Conservation (phyloP, 2,888 invertebrate genomes). For the Sisyra terminalis region DNA sequence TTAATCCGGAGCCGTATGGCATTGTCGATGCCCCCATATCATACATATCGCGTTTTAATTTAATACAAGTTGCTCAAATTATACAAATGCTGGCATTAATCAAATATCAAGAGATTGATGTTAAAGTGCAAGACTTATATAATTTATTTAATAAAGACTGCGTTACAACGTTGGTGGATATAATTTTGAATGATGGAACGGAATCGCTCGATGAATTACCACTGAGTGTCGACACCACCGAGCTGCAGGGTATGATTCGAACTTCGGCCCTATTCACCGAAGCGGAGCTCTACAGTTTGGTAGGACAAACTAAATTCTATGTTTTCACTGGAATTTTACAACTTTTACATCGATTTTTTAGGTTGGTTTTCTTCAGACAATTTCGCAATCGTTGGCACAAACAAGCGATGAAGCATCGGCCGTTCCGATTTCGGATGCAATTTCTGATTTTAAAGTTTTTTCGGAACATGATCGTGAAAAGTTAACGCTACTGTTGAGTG, state of each 20-base stretch:
- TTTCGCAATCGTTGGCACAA: conserved; percentile 11
- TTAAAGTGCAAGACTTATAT: conserved; percentile 58
- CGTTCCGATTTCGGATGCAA: conserved; percentile 23
- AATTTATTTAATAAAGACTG: conserved; percentile 63
- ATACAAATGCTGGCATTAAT: conserved; percentile 79
- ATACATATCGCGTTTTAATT: conserved; percentile 76
- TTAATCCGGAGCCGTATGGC: conserved; percentile 90
- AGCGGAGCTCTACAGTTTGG: conserved; percentile 43
- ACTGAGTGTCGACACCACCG: conserved; percentile 26
- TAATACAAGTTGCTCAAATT: conserved; percentile 83
- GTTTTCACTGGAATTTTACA: neutral
- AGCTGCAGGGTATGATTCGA: conserved; percentile 40
- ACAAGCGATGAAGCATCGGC: conserved; percentile 27
- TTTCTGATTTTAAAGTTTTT: conserved; percentile 5
- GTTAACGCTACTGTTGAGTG: conserved; percentile 22
- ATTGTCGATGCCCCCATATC: conserved; percentile 87
- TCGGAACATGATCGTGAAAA: conserved; percentile 17
- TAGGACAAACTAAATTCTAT: conserved; percentile 20
- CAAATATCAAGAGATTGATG: conserved; percentile 65
- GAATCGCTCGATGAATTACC: conserved; percentile 26
- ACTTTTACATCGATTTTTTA: conserved; percentile 13
- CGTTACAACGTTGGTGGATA: conserved; percentile 62
- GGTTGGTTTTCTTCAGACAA: conserved; percentile 23
- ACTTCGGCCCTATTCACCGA: conserved; percentile 52
- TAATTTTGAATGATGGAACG: conserved; percentile 33